Percentiles rank a stretch among this genome's conserved stretches.
phyloP scores from a whole-genome alignment of 2,797 vertebrate genomes.

The Pangasius macronema region DNA sequence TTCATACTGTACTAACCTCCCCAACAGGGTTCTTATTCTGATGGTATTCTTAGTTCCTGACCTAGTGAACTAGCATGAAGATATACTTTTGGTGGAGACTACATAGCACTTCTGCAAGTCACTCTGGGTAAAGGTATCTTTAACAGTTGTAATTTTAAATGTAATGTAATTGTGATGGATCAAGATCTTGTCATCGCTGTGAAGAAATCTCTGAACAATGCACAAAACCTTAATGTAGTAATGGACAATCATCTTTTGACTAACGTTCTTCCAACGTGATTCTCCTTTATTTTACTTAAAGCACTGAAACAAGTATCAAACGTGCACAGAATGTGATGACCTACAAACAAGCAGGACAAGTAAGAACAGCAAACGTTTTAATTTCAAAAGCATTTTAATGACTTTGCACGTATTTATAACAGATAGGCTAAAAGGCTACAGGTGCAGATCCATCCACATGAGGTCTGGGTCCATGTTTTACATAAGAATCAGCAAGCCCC shows the following conservation, averaged over 20 bases:
- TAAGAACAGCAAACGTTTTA: conserved; percentile 35
- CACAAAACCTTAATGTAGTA: not conserved
- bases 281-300: not conserved
- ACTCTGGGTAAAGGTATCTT: not conserved
- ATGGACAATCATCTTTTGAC: not conserved
- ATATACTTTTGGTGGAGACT: not conserved
- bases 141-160: not conserved
- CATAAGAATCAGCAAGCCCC: conserved; percentile 70
- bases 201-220: not conserved
- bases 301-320: not conserved
- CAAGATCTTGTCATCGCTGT: not conserved
- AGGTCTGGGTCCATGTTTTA: conserved; percentile 58
- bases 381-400: conserved; percentile 66
- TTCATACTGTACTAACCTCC: not conserved
- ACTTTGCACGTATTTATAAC: conserved; percentile 64
- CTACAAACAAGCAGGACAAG: not conserved
- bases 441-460: conserved; percentile 82
- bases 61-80: not conserved
- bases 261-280: not conserved
- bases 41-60: not conserved
- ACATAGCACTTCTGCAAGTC: not conserved
- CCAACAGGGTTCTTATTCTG: not conserved
- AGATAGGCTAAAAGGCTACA: conserved; percentile 74
- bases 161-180: not conserved
- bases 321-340: not conserved